Percentiles rank a stretch among this genome's conserved stretches.
Conservation (phyloP, 1,140 invertebrate genomes). For the Aporrectodea caliginosa region DNA sequence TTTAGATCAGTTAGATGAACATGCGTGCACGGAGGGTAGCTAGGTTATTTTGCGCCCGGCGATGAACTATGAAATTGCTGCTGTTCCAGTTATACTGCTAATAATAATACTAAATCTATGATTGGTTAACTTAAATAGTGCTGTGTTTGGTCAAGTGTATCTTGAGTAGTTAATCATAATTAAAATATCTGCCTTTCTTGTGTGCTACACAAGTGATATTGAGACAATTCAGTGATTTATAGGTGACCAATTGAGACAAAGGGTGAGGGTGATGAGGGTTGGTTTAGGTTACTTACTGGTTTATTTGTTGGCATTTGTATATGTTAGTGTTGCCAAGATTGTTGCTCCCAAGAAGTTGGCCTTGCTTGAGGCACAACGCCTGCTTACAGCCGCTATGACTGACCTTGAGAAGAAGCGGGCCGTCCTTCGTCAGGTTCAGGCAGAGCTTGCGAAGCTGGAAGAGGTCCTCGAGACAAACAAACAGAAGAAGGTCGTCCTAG, state of each 20-base stretch:
- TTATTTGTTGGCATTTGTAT: not conserved
- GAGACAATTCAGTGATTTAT: too few relatives aligned
- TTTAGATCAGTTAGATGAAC: not conserved
- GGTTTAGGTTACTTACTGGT: not conserved
- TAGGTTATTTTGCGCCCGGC: not conserved
- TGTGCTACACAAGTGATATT: too few relatives aligned
- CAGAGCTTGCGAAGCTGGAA: constrained; percentile 54
- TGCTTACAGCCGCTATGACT: constrained; percentile 81
- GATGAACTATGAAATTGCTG: not conserved
- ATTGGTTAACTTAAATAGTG: too few relatives aligned
- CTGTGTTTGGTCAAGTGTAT: too few relatives aligned
- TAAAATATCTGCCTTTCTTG: too few relatives aligned
- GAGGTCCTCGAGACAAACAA: constrained; percentile 55
- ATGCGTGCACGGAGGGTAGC: not conserved
- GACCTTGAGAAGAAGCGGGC: constrained; percentile 82
- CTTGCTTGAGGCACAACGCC: constrained; percentile 56
- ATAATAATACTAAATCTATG: too few relatives aligned
- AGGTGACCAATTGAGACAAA: too few relatives aligned
- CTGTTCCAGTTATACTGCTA: not conserved
- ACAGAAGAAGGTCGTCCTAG: constrained; percentile 54
- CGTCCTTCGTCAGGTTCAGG: constrained; percentile 68
- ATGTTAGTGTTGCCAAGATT: constrained; percentile 59
- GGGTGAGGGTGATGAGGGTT: too few relatives aligned
- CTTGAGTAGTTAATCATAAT: too few relatives aligned
- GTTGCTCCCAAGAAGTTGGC: constrained; percentile 89